Evolutionary conservation across 1,140 invertebrate species (phyloP).

Genomic region (Micrasema longulum): DNA sequence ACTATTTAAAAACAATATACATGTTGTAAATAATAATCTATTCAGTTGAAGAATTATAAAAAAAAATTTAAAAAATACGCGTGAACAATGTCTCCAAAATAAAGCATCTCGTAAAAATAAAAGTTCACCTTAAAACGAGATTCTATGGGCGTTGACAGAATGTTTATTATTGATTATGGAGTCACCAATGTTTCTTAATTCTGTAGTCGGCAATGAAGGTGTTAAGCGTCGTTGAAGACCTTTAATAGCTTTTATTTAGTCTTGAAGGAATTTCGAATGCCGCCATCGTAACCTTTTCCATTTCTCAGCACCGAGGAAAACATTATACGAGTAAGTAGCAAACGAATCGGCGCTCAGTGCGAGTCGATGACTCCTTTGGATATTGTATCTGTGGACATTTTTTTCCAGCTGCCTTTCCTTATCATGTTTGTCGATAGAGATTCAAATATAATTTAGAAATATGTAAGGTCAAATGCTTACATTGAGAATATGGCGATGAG

Average conservation of each 20-base stretch:
- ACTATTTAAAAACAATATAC: no score
- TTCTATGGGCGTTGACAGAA: not conserved
- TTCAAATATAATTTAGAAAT: not conserved
- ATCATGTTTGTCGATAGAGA: not conserved
- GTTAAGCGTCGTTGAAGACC: not conserved
- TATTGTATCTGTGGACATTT: not conserved
- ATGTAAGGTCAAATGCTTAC: not conserved
- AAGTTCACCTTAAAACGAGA: no score
- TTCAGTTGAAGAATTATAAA: no score
- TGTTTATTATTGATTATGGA: not conserved
- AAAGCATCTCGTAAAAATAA: no score
- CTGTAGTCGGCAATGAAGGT: conserved; percentile 1
- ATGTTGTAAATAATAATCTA: no score
- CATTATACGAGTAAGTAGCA: not conserved
- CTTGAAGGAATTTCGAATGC: conserved; percentile 4
- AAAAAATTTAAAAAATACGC: no score
- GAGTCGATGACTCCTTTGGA: not conserved
- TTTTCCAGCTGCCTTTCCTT: not conserved
- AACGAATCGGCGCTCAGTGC: no score
- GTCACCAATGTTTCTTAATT: no score
- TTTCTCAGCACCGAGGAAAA: not conserved
- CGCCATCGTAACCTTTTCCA: conserved; percentile 11
- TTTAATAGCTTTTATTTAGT: not conserved
- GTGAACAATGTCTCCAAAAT: no score
- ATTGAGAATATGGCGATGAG: not conserved